phyloP scores from a whole-genome alignment of 2,888 invertebrate species.

The Cartodere bifasciata region DNA sequence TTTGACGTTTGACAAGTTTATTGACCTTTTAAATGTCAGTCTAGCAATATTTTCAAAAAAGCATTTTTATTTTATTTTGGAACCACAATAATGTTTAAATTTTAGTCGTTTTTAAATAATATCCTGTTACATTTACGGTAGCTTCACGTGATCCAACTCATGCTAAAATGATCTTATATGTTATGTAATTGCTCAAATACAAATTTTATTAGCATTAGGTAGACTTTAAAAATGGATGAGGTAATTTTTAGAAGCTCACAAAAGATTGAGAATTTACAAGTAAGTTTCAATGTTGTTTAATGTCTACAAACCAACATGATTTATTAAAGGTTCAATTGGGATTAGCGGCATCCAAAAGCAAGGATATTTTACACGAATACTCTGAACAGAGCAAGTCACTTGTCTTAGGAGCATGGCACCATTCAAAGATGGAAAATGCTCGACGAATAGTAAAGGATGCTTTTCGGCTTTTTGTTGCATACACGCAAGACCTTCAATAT shows the following conservation, averaged over 20 bases:
- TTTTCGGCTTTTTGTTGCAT: slow-evolving; percentile 17
- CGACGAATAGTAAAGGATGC: slow-evolving; percentile 20
- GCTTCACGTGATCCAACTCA: too few species aligned
- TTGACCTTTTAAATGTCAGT: too few species aligned
- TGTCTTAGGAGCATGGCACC: slow-evolving; percentile 22
- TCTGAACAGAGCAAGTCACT: slow-evolving; percentile 21
- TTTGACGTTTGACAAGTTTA: too few species aligned
- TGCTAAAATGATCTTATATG: too few species aligned
- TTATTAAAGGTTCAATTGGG: slow-evolving; percentile 27
- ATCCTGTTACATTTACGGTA: too few species aligned
- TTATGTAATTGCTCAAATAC: too few species aligned
- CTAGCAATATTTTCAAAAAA: too few species aligned
- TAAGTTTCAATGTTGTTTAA: slow-evolving; percentile 13
- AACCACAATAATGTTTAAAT: too few species aligned
- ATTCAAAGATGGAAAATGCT: slow-evolving; percentile 19
- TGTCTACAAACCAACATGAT: background rate
- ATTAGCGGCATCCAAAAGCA: slow-evolving; percentile 25
- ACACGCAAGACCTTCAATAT: slow-evolving; percentile 19
- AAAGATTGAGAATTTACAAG: slow-evolving; percentile 30
- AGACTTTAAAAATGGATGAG: slow-evolving; percentile 32
- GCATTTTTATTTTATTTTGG: too few species aligned
- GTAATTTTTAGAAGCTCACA: slow-evolving; percentile 29
- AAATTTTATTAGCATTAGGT: too few species aligned
- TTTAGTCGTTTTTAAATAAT: too few species aligned
- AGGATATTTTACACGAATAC: slow-evolving; percentile 23